These are phyloP conservation scores for Oryzias melastigma DNA, from an alignment of 2,113 vertebrate species.

Conservation along the genomic window DNA sequence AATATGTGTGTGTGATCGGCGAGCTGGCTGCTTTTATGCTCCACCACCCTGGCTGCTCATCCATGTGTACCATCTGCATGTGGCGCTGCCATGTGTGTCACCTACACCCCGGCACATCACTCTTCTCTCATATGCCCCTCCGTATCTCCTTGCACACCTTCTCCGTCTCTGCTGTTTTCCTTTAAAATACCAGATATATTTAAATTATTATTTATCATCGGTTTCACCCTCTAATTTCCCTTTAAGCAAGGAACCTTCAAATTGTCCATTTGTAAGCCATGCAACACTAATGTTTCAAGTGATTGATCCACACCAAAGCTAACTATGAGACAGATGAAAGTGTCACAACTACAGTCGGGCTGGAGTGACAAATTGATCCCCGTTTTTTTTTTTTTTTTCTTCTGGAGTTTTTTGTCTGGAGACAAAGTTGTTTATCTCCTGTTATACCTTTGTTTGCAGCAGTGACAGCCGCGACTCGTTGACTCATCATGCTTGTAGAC, in stretches of 20 bases:
- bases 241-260: conserved; percentile 39
- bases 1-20: conserved; percentile 47
- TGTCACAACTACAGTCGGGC: conserved; percentile 68
- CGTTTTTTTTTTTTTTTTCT: conserved; percentile 46
- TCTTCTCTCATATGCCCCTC: conserved; percentile 43
- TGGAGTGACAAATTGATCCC: conserved; percentile 64
- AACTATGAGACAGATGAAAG: conserved; percentile 73
- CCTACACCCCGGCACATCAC: conserved; percentile 59
- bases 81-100: conserved; percentile 72
- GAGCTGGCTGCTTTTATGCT: conserved; percentile 67
- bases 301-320: conserved; percentile 66
- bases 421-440: conserved; percentile 64
- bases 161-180: conserved; percentile 21
- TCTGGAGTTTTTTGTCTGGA: conserved; percentile 51
- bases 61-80: conserved; percentile 74
- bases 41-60: conserved; percentile 67
- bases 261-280: conserved; percentile 59
- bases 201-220: conserved; percentile 40
- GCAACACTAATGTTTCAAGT: conserved; percentile 56
- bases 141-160: conserved; percentile 47
- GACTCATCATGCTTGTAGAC: conserved; percentile 72
- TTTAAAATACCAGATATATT: conserved; percentile 23
- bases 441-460: conserved; percentile 57
- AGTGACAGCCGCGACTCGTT: conserved; percentile 60
- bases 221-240: conserved; percentile 58